phyloP scores from a whole-genome alignment of 1,140 invertebrate species.

The Rhyacophila brunnea region DNA sequence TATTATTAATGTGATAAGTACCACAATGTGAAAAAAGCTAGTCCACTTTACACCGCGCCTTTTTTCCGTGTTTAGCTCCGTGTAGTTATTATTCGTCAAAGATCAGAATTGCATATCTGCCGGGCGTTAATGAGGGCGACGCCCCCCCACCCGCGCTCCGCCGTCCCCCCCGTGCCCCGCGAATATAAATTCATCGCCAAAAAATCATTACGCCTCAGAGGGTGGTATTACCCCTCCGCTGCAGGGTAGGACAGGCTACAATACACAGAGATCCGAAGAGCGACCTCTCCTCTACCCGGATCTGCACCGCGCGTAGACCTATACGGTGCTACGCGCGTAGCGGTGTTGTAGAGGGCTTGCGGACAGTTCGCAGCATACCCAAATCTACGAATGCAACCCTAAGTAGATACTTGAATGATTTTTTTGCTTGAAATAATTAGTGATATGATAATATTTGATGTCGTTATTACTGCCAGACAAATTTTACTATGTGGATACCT shows the following conservation, averaged over 20 bases:
- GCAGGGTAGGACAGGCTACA: constrained; percentile 4
- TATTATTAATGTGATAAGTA: no score
- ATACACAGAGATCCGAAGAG: constrained; percentile 2
- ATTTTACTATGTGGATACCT: no score
- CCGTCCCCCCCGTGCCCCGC: constrained; percentile 36
- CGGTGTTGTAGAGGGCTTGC: no score
- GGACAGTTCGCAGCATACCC: no score
- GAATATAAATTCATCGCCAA: constrained; percentile 61
- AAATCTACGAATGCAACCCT: no score
- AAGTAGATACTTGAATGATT: no score
- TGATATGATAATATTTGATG: no score
- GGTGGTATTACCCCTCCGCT: constrained; percentile 50
- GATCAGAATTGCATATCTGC: constrained; percentile 60
- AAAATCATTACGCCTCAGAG: constrained; percentile 56
- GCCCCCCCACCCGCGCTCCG: constrained; percentile 48
- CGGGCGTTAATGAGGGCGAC: constrained; percentile 55
- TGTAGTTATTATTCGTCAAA: constrained; percentile 52
- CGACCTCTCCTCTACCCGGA: constrained; percentile 13
- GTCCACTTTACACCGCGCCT: not conserved
- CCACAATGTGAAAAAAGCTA: no score
- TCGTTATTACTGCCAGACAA: no score
- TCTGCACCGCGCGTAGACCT: constrained; percentile 21
- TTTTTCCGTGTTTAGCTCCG: constrained; percentile 9
- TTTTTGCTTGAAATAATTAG: no score
- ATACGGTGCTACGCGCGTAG: not conserved